Evolutionary conservation across 1,140 invertebrate species (phyloP), one percentile per base, ranked within the genome.

Genomic region (Danaus plexippus): DNA sequence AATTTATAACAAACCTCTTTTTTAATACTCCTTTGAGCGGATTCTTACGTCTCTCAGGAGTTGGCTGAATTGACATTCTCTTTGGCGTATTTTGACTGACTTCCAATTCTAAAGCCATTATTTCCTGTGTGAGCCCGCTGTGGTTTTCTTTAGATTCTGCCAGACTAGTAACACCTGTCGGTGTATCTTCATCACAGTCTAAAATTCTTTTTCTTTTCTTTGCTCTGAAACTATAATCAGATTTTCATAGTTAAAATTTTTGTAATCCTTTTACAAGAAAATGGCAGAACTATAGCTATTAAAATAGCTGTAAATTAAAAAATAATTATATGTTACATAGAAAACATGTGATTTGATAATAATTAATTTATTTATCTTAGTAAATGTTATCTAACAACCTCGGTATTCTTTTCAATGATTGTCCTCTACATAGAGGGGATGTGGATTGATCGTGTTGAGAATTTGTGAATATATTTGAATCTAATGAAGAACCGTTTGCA

Each of bases 41-140:
- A 66, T 89, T 89, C 53, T 88, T 87, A 9, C 87, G 75, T 69
- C 88, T 87, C 6, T 88, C 75, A 12, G 87, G 87, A 41, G 85
- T 88, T 9, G 85, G 75, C 57, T 88, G 84, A 55, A 88, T 66
- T 6, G 85, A 63, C 58, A 89, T 89, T 32, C 90, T 82, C 61
- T 91, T 91, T 0, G 90, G 90, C 9, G 90, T 91, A 13, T 87
- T 85, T 52, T 90, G 86, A 18, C 73, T 83, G 11, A 88, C 63
- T 49, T 88, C 85, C 63, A 62, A 74, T 0, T 88, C 85, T 64
- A 62, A 77, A 1, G 90, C 87, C 69, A 89, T 89, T 13, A 93
- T 92, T 73, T 93, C 92, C 64, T 92, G 90, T 0, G 92, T 93
- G 0, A 93, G 77, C 0, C 92, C 92, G 45, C 91, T 92, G 64